Base-by-base conservation (phyloP, 2,888 invertebrate species). In the Erynnis tages region DNA sequence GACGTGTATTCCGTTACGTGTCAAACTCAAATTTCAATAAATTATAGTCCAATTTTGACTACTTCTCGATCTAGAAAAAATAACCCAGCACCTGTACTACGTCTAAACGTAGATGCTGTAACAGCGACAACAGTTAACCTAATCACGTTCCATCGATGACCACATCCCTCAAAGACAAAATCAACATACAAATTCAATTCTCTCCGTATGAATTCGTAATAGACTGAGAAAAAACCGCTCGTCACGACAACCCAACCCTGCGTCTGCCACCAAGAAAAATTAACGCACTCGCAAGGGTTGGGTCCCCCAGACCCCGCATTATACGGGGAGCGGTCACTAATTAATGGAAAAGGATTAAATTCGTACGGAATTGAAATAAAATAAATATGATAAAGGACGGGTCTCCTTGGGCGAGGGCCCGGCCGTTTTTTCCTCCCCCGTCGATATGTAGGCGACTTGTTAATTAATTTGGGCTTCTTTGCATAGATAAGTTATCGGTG, bases 331-430 rank as follows among this genome's bases (percentile, higher is more conserved):
- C 82, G 83, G 84, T 82, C 88, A 88, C 88, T 88, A 89, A 89
- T 88, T 88, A 89, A 89, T 89, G 88, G 86, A 87, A 88, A 87
- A 87, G 88, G 88, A 88, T 89, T 89, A 88, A 88, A 87, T 87
- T 87, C 81, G 85, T 79, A 76, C 79, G 67, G 83, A 86, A 88
- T 87, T 83, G 86, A 88, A 89, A 88, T 88, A 88, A 88, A 89
- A 89, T 89, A 89, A 88, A 88, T 88, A 88, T 88, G 88, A 87
- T 84, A 80, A 85, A 80, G 84, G 73, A 65, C 62, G 57, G 78
- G 72, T 66, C 76, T 76, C 71, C 79, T 81, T 79, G 72, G 77
- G 65, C 67, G 62, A 62, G 59, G 60, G 62, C 55, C 37, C 53
- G 61, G 62, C 57, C 66, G 62, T 62, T 67, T 65, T 64, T 61